Percentiles rank a stretch among this genome's conserved stretches.
Conservation (phyloP, 37 sponge, comb jelly and placozoan species). For the Tethya wilhelma region DNA sequence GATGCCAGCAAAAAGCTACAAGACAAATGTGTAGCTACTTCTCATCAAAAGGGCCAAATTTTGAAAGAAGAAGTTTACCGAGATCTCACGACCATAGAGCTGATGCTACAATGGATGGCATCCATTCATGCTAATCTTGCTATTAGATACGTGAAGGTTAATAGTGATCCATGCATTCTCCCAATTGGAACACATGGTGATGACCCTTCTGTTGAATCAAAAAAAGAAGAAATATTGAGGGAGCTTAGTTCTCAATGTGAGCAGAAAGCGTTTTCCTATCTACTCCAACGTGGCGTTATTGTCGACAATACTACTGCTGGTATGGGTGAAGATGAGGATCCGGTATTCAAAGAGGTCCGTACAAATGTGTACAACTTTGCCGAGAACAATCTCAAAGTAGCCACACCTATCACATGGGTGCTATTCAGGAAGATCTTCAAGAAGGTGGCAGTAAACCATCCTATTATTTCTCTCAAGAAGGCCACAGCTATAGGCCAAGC, state of each 20-base stretch:
- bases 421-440: constrained; percentile 47
- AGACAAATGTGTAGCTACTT: neutral
- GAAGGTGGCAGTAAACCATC: constrained; percentile 11
- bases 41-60: constrained; percentile 17
- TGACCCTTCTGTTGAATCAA: neutral
- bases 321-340: constrained; percentile 32
- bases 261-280: constrained; percentile 23
- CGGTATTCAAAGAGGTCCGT: constrained; percentile 4
- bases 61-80: neutral
- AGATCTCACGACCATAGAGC: constrained; percentile 9
- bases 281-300: constrained; percentile 16
- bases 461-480: constrained; percentile 4
- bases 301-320: constrained; percentile 71
- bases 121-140: constrained; percentile 30
- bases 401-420: constrained; percentile 58
- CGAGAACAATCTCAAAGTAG: neutral
- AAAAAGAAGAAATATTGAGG: neutral
- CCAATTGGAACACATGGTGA: constrained; percentile 56
- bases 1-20: constrained; percentile 42
- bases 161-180: too few relatives aligned
- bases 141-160: neutral
- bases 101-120: constrained; percentile 48
- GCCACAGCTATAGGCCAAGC: constrained; percentile 13
- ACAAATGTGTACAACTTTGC: constrained; percentile 30
- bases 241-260: constrained; percentile 1